A percentile compares a stretch with the other conserved stretches of the same genome.
These are phyloP conservation scores for Erpetoichthys calabaricus DNA, from an alignment of 2,797 vertebrate genomes.

Conservation along the genomic window DNA sequence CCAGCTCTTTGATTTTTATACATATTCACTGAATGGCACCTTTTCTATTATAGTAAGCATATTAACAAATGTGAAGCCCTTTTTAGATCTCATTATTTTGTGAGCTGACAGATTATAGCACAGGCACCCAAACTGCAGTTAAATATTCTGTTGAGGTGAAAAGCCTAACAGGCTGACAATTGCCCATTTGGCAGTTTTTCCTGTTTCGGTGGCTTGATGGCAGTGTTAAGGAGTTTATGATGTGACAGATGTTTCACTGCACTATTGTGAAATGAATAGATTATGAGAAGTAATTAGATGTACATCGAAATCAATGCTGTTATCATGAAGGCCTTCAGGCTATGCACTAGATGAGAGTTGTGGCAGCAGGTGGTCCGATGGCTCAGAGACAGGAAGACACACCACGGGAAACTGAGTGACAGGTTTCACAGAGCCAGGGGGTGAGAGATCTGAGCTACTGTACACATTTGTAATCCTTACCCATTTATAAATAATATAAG, in stretches of 20 bases:
- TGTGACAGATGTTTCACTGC: slow-evolving; percentile 97
- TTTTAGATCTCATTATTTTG: neutral
- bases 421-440: slow-evolving; percentile 71
- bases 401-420: slow-evolving; percentile 68
- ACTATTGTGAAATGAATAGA: slow-evolving; percentile 98
- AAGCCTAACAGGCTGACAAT: slow-evolving; percentile 55
- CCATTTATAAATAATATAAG: slow-evolving; percentile 76
- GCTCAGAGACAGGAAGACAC: slow-evolving; percentile 72
- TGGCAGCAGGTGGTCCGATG: slow-evolving; percentile 70
- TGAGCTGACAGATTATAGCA: neutral
- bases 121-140: slow-evolving; percentile 4
- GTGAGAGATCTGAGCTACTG: slow-evolving; percentile 68
- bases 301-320: slow-evolving; percentile 99
- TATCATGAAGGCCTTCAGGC: slow-evolving; percentile 87
- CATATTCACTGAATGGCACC: neutral
- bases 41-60: slow-evolving; percentile 8
- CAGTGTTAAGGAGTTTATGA: slow-evolving; percentile 77
- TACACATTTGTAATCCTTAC: slow-evolving; percentile 72
- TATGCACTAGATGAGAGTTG: slow-evolving; percentile 69
- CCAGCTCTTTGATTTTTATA: too few relatives aligned
- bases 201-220: slow-evolving; percentile 70
- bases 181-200: slow-evolving; percentile 51
- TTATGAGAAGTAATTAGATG: slow-evolving; percentile 99
- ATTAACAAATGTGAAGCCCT: neutral
- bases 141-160: slow-evolving; percentile 21